Percentiles rank a stretch among this genome's conserved stretches.
Conservation (phyloP, 1,140 invertebrate species). For the Plodia interpunctella region DNA sequence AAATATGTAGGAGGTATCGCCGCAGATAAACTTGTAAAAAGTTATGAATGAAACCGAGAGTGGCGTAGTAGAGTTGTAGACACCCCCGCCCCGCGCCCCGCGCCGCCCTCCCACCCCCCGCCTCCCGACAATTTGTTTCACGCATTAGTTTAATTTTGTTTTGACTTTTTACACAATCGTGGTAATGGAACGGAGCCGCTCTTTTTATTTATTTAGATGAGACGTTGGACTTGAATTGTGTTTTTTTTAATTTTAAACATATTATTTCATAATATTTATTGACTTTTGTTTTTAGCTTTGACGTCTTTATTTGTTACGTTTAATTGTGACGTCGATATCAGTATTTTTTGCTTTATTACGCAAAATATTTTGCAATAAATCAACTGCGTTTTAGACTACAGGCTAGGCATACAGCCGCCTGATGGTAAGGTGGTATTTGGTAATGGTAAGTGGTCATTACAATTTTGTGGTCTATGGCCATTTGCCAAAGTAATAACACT, state of each 20-base stretch:
- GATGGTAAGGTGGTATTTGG: too few species aligned
- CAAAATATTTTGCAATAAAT: too few species aligned
- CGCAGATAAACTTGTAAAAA: slow-evolving; percentile 76
- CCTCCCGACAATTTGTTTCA: slow-evolving; percentile 58
- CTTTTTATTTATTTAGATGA: background rate
- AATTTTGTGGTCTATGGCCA: too few species aligned
- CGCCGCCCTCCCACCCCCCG: slow-evolving; percentile 24
- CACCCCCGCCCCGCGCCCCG: slow-evolving; percentile 27
- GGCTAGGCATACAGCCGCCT: too few species aligned
- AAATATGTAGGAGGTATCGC: slow-evolving; percentile 75
- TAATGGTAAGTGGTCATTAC: too few species aligned
- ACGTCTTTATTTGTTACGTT: too few species aligned
- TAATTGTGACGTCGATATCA: too few species aligned
- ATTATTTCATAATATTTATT: too few species aligned
- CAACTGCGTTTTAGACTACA: too few species aligned
- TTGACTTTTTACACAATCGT: slow-evolving; percentile 55
- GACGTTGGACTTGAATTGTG: background rate
- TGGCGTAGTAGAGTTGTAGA: slow-evolving; percentile 72
- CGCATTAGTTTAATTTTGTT: slow-evolving; percentile 71
- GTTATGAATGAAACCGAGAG: slow-evolving; percentile 76
- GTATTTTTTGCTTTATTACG: too few species aligned
- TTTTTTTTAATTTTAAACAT: background rate
- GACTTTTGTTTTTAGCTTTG: too few species aligned
- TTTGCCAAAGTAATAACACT: too few species aligned
- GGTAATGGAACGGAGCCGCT: slow-evolving; percentile 27